phyloP scores from a whole-genome alignment of 2,888 invertebrate species.

The Alitta virens region DNA sequence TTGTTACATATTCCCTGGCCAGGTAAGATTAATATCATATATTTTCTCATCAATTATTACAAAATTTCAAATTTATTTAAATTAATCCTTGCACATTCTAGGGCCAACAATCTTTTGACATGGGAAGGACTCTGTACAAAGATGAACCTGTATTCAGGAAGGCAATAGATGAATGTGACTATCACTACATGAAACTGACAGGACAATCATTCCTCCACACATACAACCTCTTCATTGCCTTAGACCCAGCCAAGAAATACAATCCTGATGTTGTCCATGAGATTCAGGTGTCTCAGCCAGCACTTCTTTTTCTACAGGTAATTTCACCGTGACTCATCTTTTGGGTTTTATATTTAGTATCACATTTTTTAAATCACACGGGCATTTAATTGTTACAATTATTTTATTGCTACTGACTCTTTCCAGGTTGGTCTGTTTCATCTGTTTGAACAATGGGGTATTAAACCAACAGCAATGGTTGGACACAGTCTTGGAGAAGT shows the following conservation, averaged over 20 bases:
- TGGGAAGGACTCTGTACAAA: slow-evolving; percentile 23
- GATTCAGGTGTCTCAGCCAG: slow-evolving; percentile 10
- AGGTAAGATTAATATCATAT: background rate
- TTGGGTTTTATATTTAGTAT: no score
- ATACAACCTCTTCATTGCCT: slow-evolving; percentile 6
- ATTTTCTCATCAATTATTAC: no score
- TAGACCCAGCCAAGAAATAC: background rate
- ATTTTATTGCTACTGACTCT: no score
- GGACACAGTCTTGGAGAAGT: slow-evolving; percentile 24
- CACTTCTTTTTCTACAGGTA: slow-evolving; percentile 7
- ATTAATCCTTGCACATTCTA: background rate
- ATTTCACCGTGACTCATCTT: no score
- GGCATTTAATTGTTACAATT: no score
- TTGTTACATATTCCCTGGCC: slow-evolving; percentile 26
- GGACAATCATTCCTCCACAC: slow-evolving; percentile 21
- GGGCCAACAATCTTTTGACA: slow-evolving; percentile 25
- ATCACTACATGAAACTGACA: slow-evolving; percentile 11
- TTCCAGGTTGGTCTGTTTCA: slow-evolving; percentile 9
- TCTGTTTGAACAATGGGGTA: slow-evolving; percentile 13
- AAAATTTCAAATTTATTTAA: background rate
- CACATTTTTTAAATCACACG: no score
- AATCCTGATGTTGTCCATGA: slow-evolving; percentile 3
- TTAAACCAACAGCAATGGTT: slow-evolving; percentile 12
- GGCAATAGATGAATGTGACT: slow-evolving; percentile 17
- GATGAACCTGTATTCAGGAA: slow-evolving; percentile 18